Base-by-base conservation (phyloP, 1,140 invertebrate species). In the Theocolax elegans region DNA sequence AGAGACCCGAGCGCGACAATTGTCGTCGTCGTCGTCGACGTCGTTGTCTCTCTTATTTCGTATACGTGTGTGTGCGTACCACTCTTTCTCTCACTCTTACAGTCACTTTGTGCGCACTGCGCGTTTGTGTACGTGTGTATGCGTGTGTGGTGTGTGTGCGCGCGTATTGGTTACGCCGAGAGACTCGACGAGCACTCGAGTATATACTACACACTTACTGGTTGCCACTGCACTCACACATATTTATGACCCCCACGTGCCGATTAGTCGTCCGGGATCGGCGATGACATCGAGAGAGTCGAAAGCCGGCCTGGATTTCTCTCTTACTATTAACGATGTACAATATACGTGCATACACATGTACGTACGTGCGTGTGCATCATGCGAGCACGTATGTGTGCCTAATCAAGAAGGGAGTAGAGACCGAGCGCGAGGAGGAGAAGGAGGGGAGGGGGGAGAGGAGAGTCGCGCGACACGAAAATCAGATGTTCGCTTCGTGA, bases 171-270 rank as follows among this genome's bases (percentile, higher is more conserved):
- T 0, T 7, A 54, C 54, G 21, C 2, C 21, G 56, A 25, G 10
- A 21, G 42, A 0, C 9, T 3, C 15, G 31, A n/a, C n/a, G 53
- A n/a, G 4, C 25, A 9, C 27, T 9, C 15, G 21, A n/a, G 21
- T 7, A 54, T 7, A 19, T 1, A 27, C n/a, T 4, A n/a, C 49
- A 4, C 46, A 27, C 31, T 40, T 12, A 29, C 6, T 4, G n/a
- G 25, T 27, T 1, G 49, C 49, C 59, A 76, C 46, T 56, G n/a
- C 59, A 19, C 48, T 46, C 42, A 23, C 29, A 62, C 27, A 48
- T 48, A n/a, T n/a, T n/a, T n/a, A n/a, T n/a, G n/a, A n/a, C 23
- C 48, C 19, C 31, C 48, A 51, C 60, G 44, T 63, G 31, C 31
- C 21, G 29, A 49, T 63, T 49, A 63, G 27, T 63, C 46, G 46